These are phyloP conservation scores for Anolis apletophallus DNA, from an alignment of 2,797 vertebrate genomes.

Conservation along the genomic window DNA sequence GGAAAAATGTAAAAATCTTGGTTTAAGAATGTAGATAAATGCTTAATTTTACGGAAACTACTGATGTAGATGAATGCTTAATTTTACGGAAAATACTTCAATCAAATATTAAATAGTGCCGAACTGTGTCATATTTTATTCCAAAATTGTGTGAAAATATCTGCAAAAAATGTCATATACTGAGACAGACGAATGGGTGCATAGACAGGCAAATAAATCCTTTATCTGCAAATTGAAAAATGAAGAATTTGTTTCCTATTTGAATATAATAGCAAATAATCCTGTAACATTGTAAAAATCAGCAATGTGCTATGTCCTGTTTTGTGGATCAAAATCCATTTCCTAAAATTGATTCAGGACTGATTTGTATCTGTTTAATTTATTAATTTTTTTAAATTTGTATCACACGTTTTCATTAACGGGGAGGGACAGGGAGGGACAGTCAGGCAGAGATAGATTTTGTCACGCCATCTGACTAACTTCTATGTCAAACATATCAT, in stretches of 20 bases:
- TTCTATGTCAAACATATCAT: too few relatives aligned
- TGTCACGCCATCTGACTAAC: too few relatives aligned
- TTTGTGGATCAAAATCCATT: background rate
- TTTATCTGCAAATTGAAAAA: slow-evolving; percentile 1
- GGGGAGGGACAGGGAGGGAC: too few relatives aligned
- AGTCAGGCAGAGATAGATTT: too few relatives aligned
- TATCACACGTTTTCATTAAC: too few relatives aligned
- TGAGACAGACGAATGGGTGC: background rate
- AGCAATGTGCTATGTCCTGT: background rate
- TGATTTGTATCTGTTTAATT: too few relatives aligned
- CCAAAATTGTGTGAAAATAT: background rate
- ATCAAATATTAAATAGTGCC: background rate
- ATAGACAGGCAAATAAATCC: background rate
- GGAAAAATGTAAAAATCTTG: background rate
- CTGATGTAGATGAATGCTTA: background rate
- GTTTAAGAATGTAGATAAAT: background rate
- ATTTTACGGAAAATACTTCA: background rate
- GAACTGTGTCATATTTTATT: background rate
- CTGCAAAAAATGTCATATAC: background rate
- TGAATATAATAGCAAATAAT: background rate
- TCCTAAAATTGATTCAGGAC: background rate
- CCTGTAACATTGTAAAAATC: too few relatives aligned
- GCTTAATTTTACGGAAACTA: background rate
- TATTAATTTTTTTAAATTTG: too few relatives aligned
- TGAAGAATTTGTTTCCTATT: slow-evolving; percentile 1